phyloP scores from a whole-genome alignment of 2,797 vertebrate genomes.

The Mormyrops attenuatus region DNA sequence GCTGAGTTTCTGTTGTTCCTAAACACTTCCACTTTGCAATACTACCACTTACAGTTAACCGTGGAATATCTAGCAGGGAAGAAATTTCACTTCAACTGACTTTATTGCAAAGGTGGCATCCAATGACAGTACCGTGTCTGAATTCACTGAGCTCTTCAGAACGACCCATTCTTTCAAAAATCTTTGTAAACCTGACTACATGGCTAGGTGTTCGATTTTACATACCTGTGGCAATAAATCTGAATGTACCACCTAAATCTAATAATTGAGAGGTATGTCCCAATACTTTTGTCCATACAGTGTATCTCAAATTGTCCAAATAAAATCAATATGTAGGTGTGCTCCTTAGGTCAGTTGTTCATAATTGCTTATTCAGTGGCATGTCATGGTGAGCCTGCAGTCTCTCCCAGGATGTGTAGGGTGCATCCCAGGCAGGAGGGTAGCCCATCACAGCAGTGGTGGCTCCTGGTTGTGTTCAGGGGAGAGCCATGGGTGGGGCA shows the following conservation, averaged over 20 bases:
- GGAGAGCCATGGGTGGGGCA: not conserved
- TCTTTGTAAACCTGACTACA: not conserved
- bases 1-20: not conserved
- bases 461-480: not conserved
- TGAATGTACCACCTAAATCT: not conserved
- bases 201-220: not conserved
- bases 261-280: not conserved
- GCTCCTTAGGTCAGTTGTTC: not conserved
- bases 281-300: not conserved
- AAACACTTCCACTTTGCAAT: not conserved
- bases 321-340: not conserved
- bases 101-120: not conserved
- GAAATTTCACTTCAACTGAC: not conserved
- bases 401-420: not conserved
- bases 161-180: not conserved
- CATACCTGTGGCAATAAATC: not conserved
- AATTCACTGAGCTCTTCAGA: not conserved
- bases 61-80: not conserved
- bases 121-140: not conserved
- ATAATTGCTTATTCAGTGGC: not conserved
- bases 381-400: not conserved
- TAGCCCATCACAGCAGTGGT: not conserved
- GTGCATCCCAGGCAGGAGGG: not conserved
- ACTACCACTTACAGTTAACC: not conserved
- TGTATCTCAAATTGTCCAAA: not conserved